These are phyloP conservation scores for Catharus fuscescens DNA, from an alignment of 2,113 vertebrate species.

Conservation along the genomic window DNA sequence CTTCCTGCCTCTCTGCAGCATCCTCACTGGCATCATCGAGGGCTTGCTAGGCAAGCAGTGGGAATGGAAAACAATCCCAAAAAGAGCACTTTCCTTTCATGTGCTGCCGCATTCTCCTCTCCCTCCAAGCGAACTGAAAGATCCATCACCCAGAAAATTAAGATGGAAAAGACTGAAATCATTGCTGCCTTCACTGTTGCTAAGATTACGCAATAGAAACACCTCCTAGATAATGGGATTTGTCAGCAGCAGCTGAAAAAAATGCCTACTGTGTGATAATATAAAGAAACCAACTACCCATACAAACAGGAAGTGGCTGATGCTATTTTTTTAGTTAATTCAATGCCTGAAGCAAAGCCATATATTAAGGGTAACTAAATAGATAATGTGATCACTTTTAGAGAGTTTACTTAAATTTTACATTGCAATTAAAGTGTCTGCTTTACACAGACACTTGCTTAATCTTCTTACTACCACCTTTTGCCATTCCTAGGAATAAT, in stretches of 20 bases:
- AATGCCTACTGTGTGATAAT: neutral
- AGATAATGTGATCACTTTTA: neutral
- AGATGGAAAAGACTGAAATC: slow-evolving; percentile 1
- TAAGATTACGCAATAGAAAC: neutral
- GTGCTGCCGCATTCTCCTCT: neutral
- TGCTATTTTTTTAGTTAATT: neutral
- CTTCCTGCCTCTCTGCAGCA: neutral
- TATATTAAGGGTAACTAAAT: neutral
- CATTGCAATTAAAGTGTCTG: neutral
- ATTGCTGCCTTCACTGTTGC: neutral
- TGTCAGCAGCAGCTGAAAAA: slow-evolving; percentile 29
- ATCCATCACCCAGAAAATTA: neutral
- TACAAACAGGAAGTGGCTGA: neutral
- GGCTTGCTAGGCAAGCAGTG: neutral
- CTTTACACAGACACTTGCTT: neutral
- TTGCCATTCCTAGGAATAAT: neutral
- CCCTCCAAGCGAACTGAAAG: neutral
- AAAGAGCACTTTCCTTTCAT: neutral
- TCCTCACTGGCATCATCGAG: fast-evolving
- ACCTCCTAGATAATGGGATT: neutral
- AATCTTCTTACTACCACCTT: neutral
- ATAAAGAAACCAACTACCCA: neutral
- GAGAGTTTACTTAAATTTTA: slow-evolving; percentile 7
- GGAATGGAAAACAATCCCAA: neutral
- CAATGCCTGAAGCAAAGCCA: neutral